phyloP scores from a whole-genome alignment of 2,113 vertebrate genomes.

The Tylochromis polylepis region DNA sequence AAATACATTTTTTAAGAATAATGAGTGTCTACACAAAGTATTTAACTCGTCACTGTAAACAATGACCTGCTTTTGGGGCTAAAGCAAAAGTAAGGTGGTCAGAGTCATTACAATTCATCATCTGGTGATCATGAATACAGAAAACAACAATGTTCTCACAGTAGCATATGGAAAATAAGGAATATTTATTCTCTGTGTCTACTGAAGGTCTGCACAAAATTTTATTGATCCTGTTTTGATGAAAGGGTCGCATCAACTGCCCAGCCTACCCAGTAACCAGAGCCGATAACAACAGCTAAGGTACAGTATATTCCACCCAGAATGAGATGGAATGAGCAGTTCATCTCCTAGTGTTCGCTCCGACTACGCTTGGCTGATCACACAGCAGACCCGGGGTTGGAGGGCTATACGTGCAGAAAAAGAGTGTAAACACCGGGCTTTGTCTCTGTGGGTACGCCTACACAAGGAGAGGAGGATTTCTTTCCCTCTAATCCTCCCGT shows the following conservation, averaged over 20 bases:
- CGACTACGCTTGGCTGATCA: neutral
- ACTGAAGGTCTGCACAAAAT: neutral
- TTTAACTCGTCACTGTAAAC: neutral
- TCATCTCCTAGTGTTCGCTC: neutral
- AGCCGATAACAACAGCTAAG: neutral
- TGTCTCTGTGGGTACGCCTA: slow-evolving; percentile 62
- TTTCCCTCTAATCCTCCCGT: slow-evolving; percentile 66
- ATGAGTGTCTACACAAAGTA: neutral
- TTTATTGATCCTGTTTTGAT: neutral
- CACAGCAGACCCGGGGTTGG: neutral
- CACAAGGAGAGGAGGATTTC: slow-evolving; percentile 58
- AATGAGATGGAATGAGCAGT: neutral
- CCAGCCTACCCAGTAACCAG: neutral
- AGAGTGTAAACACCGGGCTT: slow-evolving; percentile 50
- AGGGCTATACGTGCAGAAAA: slow-evolving; percentile 9
- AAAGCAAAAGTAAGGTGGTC: neutral
- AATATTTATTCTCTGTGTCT: neutral
- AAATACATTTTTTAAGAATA: neutral
- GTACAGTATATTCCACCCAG: neutral
- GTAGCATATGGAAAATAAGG: neutral
- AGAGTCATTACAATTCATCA: neutral
- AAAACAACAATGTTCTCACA: neutral
- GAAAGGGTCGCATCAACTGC: neutral
- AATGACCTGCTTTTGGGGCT: neutral
- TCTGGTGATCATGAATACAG: neutral